A percentile compares a stretch with the other conserved stretches of the same genome.
phyloP scores from a whole-genome alignment of 2,888 invertebrate species.

The Unio pictorum region DNA sequence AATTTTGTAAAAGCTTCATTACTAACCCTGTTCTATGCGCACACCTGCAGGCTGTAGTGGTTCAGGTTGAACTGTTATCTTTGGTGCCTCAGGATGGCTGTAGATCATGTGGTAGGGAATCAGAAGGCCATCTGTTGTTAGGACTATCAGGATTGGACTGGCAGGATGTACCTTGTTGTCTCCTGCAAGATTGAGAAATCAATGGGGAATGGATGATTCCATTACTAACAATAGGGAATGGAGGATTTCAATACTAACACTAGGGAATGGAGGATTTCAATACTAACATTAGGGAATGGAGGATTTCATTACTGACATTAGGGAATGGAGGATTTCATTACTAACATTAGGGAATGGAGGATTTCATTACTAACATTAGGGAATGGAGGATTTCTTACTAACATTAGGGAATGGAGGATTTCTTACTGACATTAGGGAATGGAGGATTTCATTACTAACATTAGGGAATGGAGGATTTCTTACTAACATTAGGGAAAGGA shows the following conservation, averaged over 20 bases:
- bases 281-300: no score
- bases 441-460: no score
- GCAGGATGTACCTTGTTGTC: constrained; percentile 70
- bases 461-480: no score
- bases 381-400: no score
- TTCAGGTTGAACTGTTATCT: constrained; percentile 37
- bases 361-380: no score
- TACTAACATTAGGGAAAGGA: no score
- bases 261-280: not conserved
- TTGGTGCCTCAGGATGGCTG: constrained; percentile 39
- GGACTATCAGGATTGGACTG: constrained; percentile 84
- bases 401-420: no score
- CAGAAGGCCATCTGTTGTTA: constrained; percentile 85
- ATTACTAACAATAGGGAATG: not conserved
- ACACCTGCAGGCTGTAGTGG: constrained; percentile 29
- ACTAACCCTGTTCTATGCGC: constrained; percentile 26
- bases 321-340: no score
- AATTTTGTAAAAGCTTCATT: not conserved
- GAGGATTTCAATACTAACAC: not conserved
- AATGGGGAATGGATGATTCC: not conserved
- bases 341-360: no score
- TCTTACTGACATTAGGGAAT: no score
- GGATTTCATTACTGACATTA: no score
- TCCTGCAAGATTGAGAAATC: constrained; percentile 32
- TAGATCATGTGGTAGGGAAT: constrained; percentile 81